Base-by-base conservation (phyloP, 2,888 invertebrate genomes). In the Euphydryas editha region DNA sequence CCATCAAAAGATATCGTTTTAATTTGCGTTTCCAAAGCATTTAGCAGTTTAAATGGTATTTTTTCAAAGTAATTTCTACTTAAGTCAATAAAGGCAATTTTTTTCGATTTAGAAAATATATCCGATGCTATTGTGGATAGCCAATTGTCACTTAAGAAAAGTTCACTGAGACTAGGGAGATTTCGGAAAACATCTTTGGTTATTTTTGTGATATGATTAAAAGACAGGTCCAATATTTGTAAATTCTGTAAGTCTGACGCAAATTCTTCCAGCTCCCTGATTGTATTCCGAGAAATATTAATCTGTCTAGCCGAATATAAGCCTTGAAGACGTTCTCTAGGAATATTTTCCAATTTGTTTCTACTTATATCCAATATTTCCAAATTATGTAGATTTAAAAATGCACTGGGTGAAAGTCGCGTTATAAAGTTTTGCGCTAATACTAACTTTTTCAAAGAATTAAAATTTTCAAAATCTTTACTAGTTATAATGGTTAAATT, bases 381-480 rank as follows among this genome's bases (percentile, higher is more conserved):
- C 70, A 98, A 93, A 82, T 95, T 95, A 54, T 95, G 94, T 37
- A 97, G 90, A 75, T 95, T 95, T 59, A 95, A 94, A 82, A 98
- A 97, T 60, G 98, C 97, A 47, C 97, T 96, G 0, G 98, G 97
- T 2, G 97, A 97, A 68, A 98, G 94, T 70, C 96, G 93, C 17
- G 95, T 95, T 72, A 97, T 96, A 68, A 95, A 93, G 85, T 97
- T 97, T 75, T 94, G 94, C 46, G 94, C 94, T 75, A 97, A 87
- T 79, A 95, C 95, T 64, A 97, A 93, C 78, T 95, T 96, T 79
- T 96, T 94, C 42, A 97, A 88, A 0, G 95, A 94, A 20, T 97
- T 96, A 78, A 97, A 97, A 42, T 96, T 95, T 78, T 97, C 96
- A 78, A 98, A 97, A 80, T 97, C 97, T 81, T 96, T 96, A 74